Percentiles rank a stretch among this genome's conserved stretches.
Evolutionary conservation across 2,113 vertebrate species (phyloP).

Genomic region (Antennarius striatus): DNA sequence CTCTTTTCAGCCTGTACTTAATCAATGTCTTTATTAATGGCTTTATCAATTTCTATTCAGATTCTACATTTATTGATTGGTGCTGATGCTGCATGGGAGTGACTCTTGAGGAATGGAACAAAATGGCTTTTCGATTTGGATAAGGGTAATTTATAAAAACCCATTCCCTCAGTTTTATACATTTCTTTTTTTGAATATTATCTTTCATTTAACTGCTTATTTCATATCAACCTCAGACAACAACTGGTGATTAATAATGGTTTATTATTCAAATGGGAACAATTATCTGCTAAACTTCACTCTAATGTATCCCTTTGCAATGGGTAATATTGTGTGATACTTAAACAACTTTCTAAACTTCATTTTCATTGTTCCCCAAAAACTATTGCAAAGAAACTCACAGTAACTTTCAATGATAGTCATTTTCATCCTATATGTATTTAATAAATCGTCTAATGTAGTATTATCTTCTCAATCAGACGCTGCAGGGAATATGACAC

Average conservation of each 20-base stretch:
- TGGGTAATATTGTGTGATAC: constrained; percentile 5
- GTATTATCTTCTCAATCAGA: constrained; percentile 45
- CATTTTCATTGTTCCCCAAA: constrained; percentile 24
- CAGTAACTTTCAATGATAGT: constrained; percentile 39
- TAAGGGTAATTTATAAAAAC: constrained; percentile 49
- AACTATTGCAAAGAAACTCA: constrained; percentile 29
- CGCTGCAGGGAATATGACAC: constrained; percentile 51
- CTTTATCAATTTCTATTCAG: constrained; percentile 23
- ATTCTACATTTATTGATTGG: constrained; percentile 57
- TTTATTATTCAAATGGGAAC: constrained; percentile 27
- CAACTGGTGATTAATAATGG: constrained; percentile 33
- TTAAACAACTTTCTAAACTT: constrained; percentile 15
- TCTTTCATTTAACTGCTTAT: constrained; percentile 44
- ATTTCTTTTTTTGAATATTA: constrained; percentile 39
- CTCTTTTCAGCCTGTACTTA: constrained; percentile 3
- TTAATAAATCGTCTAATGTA: constrained; percentile 46
- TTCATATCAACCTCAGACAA: constrained; percentile 36
- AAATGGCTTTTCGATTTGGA: constrained; percentile 52
- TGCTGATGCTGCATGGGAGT: constrained; percentile 49
- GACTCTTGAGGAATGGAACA: constrained; percentile 36
- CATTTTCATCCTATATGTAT: constrained; percentile 36
- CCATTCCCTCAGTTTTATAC: constrained; percentile 26
- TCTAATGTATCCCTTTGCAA: constrained; percentile 10
- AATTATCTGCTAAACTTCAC: constrained; percentile 23
- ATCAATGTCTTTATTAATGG: neutral